Percentiles rank a stretch among this genome's conserved stretches.
Conservation (phyloP, 2,113 vertebrate genomes). For the Chlamydotis undulata region DNA sequence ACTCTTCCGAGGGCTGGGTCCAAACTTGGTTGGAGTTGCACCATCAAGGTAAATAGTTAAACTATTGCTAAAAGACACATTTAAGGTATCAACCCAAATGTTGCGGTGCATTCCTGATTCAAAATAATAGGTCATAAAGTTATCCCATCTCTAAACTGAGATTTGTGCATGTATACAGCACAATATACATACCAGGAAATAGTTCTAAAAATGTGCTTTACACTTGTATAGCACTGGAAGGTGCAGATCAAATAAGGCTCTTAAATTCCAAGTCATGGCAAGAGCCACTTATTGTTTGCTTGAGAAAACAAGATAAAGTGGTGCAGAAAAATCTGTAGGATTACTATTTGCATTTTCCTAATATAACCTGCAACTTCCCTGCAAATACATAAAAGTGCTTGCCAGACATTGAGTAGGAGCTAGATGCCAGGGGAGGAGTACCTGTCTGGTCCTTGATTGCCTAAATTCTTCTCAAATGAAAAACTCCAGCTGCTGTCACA, state of each 20-base stretch:
- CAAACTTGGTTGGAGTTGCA: conserved; percentile 95
- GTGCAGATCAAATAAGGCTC: not conserved
- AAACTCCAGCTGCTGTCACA: not conserved
- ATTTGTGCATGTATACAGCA: not conserved
- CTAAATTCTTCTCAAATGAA: not conserved
- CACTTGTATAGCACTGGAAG: not conserved
- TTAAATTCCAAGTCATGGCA: not conserved
- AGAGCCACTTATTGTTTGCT: not conserved
- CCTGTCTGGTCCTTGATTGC: not conserved
- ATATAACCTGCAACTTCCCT: not conserved
- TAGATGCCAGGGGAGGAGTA: not conserved
- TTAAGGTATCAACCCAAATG: not conserved
- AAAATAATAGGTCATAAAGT: not conserved
- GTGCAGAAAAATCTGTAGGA: not conserved
- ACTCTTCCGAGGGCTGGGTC: conserved; percentile 93
- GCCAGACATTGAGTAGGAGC: not conserved
- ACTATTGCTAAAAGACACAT: not conserved
- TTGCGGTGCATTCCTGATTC: not conserved
- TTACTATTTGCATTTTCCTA: not conserved
- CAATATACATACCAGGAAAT: not conserved
- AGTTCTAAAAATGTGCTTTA: not conserved
- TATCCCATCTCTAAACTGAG: not conserved
- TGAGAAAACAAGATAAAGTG: not conserved
- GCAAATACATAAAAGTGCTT: not conserved
- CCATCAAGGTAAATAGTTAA: conserved; percentile 89